phyloP scores from a whole-genome alignment of 2,113 vertebrate genomes.

The Fulmarus glacialis region DNA sequence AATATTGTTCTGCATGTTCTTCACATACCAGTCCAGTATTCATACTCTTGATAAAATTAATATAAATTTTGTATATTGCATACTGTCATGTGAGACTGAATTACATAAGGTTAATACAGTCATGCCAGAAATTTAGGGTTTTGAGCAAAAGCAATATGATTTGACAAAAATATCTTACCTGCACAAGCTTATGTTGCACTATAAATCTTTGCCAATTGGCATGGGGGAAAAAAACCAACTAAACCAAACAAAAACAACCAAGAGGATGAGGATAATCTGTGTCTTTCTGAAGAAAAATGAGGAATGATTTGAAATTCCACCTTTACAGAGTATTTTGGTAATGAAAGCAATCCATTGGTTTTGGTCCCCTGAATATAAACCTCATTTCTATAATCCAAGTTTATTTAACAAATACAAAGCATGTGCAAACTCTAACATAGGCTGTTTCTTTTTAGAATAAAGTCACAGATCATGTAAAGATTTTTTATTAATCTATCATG shows the following conservation, averaged over 20 bases:
- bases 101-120: neutral
- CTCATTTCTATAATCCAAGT: neutral
- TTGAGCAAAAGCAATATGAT: neutral
- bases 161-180: neutral
- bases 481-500: neutral
- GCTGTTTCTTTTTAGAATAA: neutral
- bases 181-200: neutral
- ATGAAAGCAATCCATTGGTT: neutral
- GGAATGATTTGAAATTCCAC: neutral
- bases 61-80: neutral
- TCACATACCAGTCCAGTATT: neutral
- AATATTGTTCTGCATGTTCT: neutral
- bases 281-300: neutral
- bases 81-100: neutral
- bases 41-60: neutral
- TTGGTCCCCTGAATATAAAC: neutral
- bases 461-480: neutral
- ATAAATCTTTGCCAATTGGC: neutral
- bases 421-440: neutral
- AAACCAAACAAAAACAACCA: accelerated
- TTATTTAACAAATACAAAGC: neutral
- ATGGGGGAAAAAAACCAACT: neutral
- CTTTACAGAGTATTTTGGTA: neutral
- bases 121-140: neutral
- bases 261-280: neutral